Percentiles rank a stretch among this genome's conserved stretches.
Evolutionary conservation across 1,140 invertebrate species (phyloP).

Genomic region (Penaeus japonicus): DNA sequence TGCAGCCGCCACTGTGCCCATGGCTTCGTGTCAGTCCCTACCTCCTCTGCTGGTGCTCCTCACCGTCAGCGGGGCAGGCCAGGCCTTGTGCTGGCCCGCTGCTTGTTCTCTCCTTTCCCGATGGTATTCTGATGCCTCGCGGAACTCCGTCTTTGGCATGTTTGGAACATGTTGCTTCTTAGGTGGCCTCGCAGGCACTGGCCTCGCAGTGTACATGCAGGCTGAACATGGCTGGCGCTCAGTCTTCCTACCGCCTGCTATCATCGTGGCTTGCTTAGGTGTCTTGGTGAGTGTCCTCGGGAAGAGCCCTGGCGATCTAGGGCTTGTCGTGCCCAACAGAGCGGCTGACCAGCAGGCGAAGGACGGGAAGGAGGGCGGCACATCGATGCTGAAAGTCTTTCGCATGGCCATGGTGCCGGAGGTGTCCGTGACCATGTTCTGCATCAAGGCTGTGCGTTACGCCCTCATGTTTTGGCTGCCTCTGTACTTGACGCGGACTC

Average conservation of each 20-base stretch:
- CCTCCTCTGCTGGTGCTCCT: constrained; percentile 64
- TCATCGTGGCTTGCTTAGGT: constrained; percentile 64
- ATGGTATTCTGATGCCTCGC: constrained; percentile 66
- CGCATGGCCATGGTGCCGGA: constrained; percentile 65
- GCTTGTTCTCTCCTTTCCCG: constrained; percentile 65
- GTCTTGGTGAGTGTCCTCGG: constrained; percentile 64
- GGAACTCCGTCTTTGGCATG: constrained; percentile 67
- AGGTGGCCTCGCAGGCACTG: constrained; percentile 68
- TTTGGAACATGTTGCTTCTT: constrained; percentile 68
- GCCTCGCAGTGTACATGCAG: constrained; percentile 67
- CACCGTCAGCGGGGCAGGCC: constrained; percentile 66
- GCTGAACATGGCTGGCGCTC: constrained; percentile 66
- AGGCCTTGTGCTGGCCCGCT: constrained; percentile 68
- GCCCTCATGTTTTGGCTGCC: constrained; percentile 70
- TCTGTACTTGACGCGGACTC: constrained; percentile 66
- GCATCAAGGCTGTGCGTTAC: constrained; percentile 69
- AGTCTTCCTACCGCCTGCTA: constrained; percentile 64
- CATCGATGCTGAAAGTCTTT: constrained; percentile 59
- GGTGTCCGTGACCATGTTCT: constrained; percentile 67
- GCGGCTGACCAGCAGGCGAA: constrained; percentile 56
- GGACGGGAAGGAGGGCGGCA: constrained; percentile 8
- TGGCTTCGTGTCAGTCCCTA: constrained; percentile 65
- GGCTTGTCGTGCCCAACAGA: constrained; percentile 62
- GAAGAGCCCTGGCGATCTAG: constrained; percentile 63
- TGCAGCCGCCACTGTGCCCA: constrained; percentile 66